Percentiles rank a stretch among this genome's conserved stretches.
These are phyloP conservation scores for Drosophila punjabiensis DNA, from an alignment of 1,140 invertebrate genomes.

Conservation along the genomic window DNA sequence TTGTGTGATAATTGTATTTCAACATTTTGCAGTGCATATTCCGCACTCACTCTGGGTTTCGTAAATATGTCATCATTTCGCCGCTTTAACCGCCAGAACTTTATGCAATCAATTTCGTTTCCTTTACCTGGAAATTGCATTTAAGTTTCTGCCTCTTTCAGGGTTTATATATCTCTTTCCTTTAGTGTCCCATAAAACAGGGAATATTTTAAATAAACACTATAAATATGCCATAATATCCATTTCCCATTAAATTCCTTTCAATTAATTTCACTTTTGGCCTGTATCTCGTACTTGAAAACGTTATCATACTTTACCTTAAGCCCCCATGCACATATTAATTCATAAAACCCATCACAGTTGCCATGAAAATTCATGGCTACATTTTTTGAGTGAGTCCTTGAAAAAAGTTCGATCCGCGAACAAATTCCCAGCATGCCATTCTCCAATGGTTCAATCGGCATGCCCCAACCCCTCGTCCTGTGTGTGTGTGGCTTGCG, in stretches of 20 bases:
- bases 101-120: conserved; percentile 58
- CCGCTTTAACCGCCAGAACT: conserved; percentile 43
- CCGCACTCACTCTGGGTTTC: conserved; percentile 24
- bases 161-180: not conserved
- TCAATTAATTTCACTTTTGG: not conserved
- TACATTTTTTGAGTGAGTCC: conserved; percentile 25
- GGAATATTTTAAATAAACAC: not conserved
- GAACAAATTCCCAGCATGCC: conserved; percentile 33
- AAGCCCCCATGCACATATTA: not conserved
- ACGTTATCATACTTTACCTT: not conserved
- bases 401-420: conserved; percentile 42
- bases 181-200: not conserved
- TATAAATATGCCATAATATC: not conserved
- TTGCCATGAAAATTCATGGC: conserved; percentile 9
- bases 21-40: conserved; percentile 66
- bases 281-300: not conserved
- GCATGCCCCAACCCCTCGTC: conserved; percentile 17
- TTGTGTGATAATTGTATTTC: conserved; percentile 67
- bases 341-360: conserved; percentile 5
- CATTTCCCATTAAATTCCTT: not conserved
- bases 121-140: conserved; percentile 70
- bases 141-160: conserved; percentile 49
- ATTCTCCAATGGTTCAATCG: conserved; percentile 34
- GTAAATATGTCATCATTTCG: conserved; percentile 67
- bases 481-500: conserved; percentile 12